Evolutionary conservation across 1,140 invertebrate species (phyloP).

Genomic region (Pollicipes pollicipes): DNA sequence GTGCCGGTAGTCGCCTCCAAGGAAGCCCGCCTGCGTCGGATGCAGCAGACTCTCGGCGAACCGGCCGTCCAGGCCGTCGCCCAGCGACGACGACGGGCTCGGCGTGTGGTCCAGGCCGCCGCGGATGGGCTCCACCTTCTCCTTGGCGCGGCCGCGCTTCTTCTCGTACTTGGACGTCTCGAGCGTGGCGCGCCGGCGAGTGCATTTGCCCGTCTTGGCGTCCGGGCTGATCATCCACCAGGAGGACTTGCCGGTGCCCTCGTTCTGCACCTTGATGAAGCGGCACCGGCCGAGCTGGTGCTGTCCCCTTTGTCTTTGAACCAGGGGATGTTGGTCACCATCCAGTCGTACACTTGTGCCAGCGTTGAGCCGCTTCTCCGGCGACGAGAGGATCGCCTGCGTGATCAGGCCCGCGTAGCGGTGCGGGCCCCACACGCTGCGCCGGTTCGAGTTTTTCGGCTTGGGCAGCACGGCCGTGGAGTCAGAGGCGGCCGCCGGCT

Average conservation of each 20-base stretch:
- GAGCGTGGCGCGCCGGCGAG: constrained; percentile 83
- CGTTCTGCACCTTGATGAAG: constrained; percentile 98
- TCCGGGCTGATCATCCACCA: constrained; percentile 99
- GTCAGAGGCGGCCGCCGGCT: not conserved
- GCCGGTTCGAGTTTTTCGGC: constrained; percentile 36
- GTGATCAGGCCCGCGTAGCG: constrained; percentile 99
- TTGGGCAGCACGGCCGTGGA: constrained; percentile 11
- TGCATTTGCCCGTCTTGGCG: constrained; percentile 88
- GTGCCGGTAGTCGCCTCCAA: constrained; percentile 61
- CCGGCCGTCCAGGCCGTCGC: constrained; percentile 61
- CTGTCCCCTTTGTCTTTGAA: constrained; percentile 99
- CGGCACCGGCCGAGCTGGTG: constrained; percentile 96
- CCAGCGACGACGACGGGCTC: constrained; percentile 72
- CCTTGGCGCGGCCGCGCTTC: constrained; percentile 75
- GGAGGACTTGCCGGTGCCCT: constrained; percentile 94
- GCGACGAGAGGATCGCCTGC: constrained; percentile 87
- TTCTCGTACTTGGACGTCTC: constrained; percentile 92
- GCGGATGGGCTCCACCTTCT: constrained; percentile 55
- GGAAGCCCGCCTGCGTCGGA: constrained; percentile 21
- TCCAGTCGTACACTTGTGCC: constrained; percentile 99
- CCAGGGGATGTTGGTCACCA: constrained; percentile 98
- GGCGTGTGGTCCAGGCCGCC: constrained; percentile 42
- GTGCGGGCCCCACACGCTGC: constrained; percentile 96
- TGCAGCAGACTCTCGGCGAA: constrained; percentile 76
- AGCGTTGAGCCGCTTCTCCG: constrained; percentile 88